These are phyloP conservation scores for Imbricaverruca yamaguchii DNA, from an alignment of 2,888 invertebrate species.

Conservation along the genomic window DNA sequence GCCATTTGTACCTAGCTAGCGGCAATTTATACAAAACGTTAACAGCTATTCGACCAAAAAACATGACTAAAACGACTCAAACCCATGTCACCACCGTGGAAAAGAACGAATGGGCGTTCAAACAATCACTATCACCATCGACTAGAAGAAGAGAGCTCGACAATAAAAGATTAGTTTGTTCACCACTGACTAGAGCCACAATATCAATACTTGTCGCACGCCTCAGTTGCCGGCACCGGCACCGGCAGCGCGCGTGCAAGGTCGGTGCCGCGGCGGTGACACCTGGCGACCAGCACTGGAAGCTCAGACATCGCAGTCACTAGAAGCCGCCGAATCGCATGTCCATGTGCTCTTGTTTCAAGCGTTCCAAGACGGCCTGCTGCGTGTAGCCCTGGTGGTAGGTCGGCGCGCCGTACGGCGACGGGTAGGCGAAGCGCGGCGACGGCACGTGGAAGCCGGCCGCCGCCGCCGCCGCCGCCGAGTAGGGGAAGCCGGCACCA, in stretches of 20 bases:
- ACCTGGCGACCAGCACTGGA: neutral
- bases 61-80: neutral
- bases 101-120: neutral
- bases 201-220: neutral
- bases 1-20: conserved; percentile 4
- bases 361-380: conserved; percentile 33
- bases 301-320: neutral
- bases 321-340: conserved; percentile 30
- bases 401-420: conserved; percentile 42
- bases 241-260: too few relatives aligned
- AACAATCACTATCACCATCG: neutral
- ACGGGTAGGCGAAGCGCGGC: conserved; percentile 58
- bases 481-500: conserved; percentile 35
- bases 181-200: conserved; percentile 11
- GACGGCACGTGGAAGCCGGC: conserved; percentile 56
- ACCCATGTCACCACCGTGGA: neutral
- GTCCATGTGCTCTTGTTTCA: conserved; percentile 33
- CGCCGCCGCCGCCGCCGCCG: conserved; percentile 24
- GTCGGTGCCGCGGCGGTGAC: neutral
- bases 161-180: neutral
- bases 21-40: neutral
- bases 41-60: conserved; percentile 1
- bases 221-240: too few relatives aligned
- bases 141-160: conserved; percentile 7
- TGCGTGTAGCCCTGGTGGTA: conserved; percentile 37